Conservation (phyloP, 1,140 invertebrate genomes). For the Laodelphax striatellus region DNA sequence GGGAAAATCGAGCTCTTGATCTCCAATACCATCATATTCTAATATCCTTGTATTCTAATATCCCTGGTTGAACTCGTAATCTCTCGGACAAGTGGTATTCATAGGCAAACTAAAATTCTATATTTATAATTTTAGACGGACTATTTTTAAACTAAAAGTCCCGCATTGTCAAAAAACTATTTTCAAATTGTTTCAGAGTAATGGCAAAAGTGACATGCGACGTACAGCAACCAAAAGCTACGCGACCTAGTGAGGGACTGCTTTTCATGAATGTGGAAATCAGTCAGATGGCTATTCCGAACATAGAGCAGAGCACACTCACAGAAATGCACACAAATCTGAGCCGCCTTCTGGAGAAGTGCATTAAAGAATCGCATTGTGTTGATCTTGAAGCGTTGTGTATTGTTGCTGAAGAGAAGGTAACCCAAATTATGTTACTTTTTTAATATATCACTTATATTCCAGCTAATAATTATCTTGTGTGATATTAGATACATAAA, state of each 20-base stretch:
- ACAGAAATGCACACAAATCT: slow-evolving; percentile 63
- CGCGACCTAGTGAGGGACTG: slow-evolving; percentile 79
- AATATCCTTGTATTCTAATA: no score
- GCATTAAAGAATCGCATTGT: slow-evolving; percentile 77
- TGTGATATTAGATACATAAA: no score
- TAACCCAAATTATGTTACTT: slow-evolving; percentile 29
- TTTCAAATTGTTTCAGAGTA: slow-evolving; percentile 45
- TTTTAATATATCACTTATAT: slow-evolving; percentile 2
- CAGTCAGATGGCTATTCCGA: slow-evolving; percentile 64
- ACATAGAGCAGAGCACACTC: slow-evolving; percentile 62
- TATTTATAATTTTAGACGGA: no score
- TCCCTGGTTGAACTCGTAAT: no score
- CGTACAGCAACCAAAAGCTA: slow-evolving; percentile 67
- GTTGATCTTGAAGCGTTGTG: slow-evolving; percentile 88
- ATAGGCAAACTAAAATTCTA: no score
- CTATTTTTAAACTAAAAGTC: no score
- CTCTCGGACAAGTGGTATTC: no score
- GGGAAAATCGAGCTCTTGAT: no score
- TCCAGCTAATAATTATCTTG: no score
- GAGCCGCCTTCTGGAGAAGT: slow-evolving; percentile 76
- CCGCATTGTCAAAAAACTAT: not conserved
- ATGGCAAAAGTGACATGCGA: slow-evolving; percentile 79
- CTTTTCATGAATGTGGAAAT: slow-evolving; percentile 79
- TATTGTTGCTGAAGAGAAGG: slow-evolving; percentile 83
- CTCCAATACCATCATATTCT: no score